Evolutionary conservation across 2,888 invertebrate species (phyloP).

Genomic region (Troides oblongomaculatus): DNA sequence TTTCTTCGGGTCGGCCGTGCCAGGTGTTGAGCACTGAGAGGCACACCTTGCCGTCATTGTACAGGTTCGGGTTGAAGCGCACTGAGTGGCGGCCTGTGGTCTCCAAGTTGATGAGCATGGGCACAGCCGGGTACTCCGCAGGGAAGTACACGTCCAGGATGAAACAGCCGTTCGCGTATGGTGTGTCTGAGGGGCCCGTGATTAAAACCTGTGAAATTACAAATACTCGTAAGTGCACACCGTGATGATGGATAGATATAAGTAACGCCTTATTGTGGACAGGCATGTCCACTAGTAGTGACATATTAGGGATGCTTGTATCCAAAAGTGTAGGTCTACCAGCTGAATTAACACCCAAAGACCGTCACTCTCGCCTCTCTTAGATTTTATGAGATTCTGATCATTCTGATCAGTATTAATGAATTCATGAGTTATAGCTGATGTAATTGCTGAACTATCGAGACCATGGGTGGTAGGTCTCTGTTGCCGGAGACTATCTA

Average conservation of each 20-base stretch:
- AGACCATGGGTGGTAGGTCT: too few species aligned
- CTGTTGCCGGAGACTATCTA: too few species aligned
- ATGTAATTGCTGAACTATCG: too few species aligned
- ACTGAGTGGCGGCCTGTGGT: conserved; percentile 94
- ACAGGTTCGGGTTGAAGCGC: conserved; percentile 95
- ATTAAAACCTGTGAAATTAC: conserved; percentile 85
- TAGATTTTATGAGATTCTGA: too few species aligned
- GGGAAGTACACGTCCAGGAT: conserved; percentile 95
- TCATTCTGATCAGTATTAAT: too few species aligned
- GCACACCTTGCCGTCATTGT: conserved; percentile 96
- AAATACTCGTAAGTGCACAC: background rate
- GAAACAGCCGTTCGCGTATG: conserved; percentile 95
- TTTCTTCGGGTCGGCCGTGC: conserved; percentile 98
- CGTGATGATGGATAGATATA: background rate
- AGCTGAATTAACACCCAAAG: too few species aligned
- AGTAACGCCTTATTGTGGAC: too few species aligned
- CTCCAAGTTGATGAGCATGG: conserved; percentile 94
- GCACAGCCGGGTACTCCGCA: conserved; percentile 89
- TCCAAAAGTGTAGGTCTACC: too few species aligned
- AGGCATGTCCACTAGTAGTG: too few species aligned
- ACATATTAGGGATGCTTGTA: too few species aligned
- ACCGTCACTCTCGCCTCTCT: too few species aligned
- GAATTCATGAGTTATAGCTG: too few species aligned
- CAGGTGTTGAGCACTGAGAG: conserved; percentile 97
- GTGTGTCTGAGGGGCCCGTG: conserved; percentile 94